Conservation (phyloP, 2,113 vertebrate species). For the Coryphaenoides rupestris region DNA sequence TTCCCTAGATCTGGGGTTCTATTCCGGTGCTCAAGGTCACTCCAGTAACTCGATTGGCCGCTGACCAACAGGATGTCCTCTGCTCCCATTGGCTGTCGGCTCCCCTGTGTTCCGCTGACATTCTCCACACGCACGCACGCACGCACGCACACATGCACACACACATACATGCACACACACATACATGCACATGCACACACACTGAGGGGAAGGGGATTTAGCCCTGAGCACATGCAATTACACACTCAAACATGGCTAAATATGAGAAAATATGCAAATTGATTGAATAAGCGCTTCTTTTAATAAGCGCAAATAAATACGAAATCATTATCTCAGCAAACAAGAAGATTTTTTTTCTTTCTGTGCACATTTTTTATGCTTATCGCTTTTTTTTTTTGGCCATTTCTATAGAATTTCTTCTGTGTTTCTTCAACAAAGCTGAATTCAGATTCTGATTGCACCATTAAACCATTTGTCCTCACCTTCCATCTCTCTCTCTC, state of each 20-base stretch:
- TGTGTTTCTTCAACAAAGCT: too few relatives aligned
- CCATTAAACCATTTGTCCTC: neutral
- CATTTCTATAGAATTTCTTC: too few relatives aligned
- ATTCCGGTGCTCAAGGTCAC: constrained; percentile 59
- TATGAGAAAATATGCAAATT: constrained; percentile 21
- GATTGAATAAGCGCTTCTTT: neutral
- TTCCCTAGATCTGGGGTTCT: constrained; percentile 23
- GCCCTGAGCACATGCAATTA: constrained; percentile 46
- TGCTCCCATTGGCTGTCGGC: constrained; percentile 17
- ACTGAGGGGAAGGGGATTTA: constrained; percentile 59
- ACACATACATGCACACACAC: too few relatives aligned
- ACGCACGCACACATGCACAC: constrained; percentile 58
- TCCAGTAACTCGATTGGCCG: constrained; percentile 34
- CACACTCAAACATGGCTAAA: constrained; percentile 28
- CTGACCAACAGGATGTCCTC: constrained; percentile 37
- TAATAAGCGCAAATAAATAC: too few relatives aligned
- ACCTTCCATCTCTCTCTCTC: neutral
- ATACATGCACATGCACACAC: too few relatives aligned
- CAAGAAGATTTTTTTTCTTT: neutral
- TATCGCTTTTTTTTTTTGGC: too few relatives aligned
- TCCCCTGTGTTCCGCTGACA: constrained; percentile 45
- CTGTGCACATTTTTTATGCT: too few relatives aligned
- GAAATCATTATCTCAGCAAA: neutral
- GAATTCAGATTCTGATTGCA: neutral
- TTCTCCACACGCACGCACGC: constrained; percentile 48